Percentiles rank a stretch among this genome's conserved stretches.
phyloP scores from a whole-genome alignment of 2,888 invertebrate genomes.

The Ophion obscuratus region DNA sequence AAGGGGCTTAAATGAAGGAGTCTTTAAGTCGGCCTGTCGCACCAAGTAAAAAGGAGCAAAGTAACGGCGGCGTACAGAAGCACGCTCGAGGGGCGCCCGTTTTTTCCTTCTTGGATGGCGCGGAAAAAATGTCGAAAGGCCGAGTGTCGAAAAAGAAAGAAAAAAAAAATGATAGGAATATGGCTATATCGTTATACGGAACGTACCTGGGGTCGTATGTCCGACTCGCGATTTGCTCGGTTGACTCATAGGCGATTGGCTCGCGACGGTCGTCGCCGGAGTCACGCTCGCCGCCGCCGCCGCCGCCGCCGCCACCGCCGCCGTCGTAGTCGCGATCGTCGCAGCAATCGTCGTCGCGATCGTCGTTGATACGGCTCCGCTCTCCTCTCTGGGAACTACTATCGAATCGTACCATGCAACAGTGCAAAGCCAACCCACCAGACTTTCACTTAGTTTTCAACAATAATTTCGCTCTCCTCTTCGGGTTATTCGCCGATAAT shows the following conservation, averaged over 20 bases:
- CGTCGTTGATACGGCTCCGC: slow-evolving; percentile 81
- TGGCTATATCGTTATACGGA: slow-evolving; percentile 71
- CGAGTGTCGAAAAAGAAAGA: slow-evolving; percentile 24
- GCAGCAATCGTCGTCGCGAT: slow-evolving; percentile 78
- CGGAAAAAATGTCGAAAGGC: slow-evolving; percentile 28
- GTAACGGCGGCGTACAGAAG: background rate
- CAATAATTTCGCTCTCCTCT: slow-evolving; percentile 58
- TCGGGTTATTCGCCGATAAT: background rate
- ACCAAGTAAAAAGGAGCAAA: background rate
- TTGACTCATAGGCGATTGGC: slow-evolving; percentile 86
- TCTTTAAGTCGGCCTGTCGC: background rate
- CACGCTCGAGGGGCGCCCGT: background rate
- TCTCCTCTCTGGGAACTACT: slow-evolving; percentile 83
- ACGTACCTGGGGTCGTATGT: slow-evolving; percentile 82
- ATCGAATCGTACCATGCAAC: slow-evolving; percentile 84
- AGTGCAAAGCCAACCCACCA: slow-evolving; percentile 84
- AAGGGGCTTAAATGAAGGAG: background rate
- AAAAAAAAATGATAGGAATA: slow-evolving; percentile 42
- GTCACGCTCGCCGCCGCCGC: slow-evolving; percentile 75
- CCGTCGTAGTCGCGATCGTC: slow-evolving; percentile 61
- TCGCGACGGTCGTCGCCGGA: slow-evolving; percentile 75
- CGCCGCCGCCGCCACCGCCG: slow-evolving; percentile 79
- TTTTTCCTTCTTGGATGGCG: background rate
- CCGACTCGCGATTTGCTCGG: slow-evolving; percentile 85
- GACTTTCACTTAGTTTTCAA: slow-evolving; percentile 80